Evolutionary conservation across 2,888 invertebrate genomes (phyloP).

Genomic region (Glaucopsyche alexis): DNA sequence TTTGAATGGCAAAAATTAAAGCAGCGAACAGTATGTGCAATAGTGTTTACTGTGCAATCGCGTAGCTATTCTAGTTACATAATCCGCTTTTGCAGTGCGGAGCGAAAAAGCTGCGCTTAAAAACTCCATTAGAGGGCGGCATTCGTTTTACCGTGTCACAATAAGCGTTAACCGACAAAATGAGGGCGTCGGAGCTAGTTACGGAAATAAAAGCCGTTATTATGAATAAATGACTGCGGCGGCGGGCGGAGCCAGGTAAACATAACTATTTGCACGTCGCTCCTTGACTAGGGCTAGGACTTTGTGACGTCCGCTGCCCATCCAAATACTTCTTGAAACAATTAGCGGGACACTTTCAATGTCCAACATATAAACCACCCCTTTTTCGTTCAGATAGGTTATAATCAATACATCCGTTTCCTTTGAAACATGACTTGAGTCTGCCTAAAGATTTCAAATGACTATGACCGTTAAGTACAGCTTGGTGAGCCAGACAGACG

Average conservation of each 20-base stretch:
- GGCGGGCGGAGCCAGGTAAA: conserved; percentile 59
- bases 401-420: not conserved
- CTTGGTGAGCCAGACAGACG: no score
- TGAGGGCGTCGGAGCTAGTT: conserved; percentile 71
- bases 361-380: no score
- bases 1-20: conserved; percentile 39
- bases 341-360: not conserved
- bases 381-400: no score
- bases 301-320: conserved; percentile 61
- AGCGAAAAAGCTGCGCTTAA: conserved; percentile 66
- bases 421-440: not conserved
- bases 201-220: conserved; percentile 72
- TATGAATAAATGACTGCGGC: conserved; percentile 56
- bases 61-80: conserved; percentile 62
- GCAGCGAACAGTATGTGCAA: conserved; percentile 54
- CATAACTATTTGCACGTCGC: conserved; percentile 67
- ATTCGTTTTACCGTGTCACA: conserved; percentile 69
- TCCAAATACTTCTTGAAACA: not conserved
- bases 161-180: conserved; percentile 73
- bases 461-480: no score
- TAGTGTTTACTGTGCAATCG: conserved; percentile 60
- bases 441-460: not conserved
- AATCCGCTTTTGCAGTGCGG: conserved; percentile 58
- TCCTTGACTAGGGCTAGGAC: conserved; percentile 67
- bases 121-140: conserved; percentile 69